Conservation (phyloP, 2,797 vertebrate species). For the Pteropus rufus region DNA sequence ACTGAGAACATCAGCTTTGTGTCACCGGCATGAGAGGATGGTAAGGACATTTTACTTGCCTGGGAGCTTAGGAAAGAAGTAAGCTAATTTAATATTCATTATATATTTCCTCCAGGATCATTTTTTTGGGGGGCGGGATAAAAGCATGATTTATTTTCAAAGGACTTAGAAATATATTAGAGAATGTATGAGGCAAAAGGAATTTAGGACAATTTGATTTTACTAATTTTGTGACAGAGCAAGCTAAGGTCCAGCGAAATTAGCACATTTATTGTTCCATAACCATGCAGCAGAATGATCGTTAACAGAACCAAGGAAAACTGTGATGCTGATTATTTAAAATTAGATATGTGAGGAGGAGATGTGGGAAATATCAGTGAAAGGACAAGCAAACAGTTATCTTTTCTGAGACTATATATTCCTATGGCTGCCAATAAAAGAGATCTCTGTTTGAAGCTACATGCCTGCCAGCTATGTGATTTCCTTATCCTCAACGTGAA, state of each 20-base stretch:
- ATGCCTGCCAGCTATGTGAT: background rate
- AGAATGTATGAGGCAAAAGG: background rate
- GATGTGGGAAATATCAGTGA: background rate
- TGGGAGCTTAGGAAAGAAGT: background rate
- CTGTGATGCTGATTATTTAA: background rate
- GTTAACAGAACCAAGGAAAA: background rate
- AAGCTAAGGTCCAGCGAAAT: background rate
- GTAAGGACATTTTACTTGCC: background rate
- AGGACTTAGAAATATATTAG: background rate
- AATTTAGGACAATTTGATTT: background rate
- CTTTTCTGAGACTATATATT: background rate
- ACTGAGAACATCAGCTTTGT: background rate
- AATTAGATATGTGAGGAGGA: background rate
- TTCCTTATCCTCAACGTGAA: background rate
- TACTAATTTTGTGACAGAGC: background rate
- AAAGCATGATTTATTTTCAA: conserved; percentile 47
- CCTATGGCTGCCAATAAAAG: background rate
- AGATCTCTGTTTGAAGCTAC: background rate
- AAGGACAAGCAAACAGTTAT: background rate
- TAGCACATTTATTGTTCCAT: background rate
- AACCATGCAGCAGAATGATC: background rate
- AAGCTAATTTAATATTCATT: background rate
- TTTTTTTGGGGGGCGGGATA: background rate
- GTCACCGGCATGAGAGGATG: background rate
- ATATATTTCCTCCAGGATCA: background rate